Conservation (phyloP, 2,888 invertebrate species). For the Orchesella flavescens region DNA sequence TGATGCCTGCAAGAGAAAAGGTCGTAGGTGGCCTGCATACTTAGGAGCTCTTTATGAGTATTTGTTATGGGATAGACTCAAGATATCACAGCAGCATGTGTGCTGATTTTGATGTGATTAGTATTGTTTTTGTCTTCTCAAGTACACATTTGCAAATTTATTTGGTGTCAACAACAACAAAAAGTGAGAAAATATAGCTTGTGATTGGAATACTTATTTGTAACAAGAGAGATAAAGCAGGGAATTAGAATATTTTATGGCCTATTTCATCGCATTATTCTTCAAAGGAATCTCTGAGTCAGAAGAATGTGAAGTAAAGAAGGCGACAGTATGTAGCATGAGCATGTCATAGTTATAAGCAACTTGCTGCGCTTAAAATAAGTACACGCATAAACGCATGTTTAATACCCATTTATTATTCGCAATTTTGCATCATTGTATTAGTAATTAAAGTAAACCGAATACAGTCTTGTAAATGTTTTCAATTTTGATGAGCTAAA, state of each 20-base stretch:
- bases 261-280: background rate
- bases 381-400: too few relatives aligned
- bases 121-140: background rate
- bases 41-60: background rate
- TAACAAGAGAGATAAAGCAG: background rate
- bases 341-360: too few relatives aligned
- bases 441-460: too few relatives aligned
- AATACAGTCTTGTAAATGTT: too few relatives aligned
- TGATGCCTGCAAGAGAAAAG: background rate
- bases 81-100: background rate
- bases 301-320: background rate
- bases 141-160: background rate
- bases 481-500: too few relatives aligned
- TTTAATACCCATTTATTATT: background rate
- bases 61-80: too few relatives aligned
- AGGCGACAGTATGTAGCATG: background rate
- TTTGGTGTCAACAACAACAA: background rate
- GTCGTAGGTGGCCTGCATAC: slow-evolving; percentile 12
- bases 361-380: too few relatives aligned
- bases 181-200: background rate
- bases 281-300: background rate
- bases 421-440: too few relatives aligned
- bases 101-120: background rate
- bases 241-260: slow-evolving; percentile 1
- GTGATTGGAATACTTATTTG: background rate